phyloP scores from a whole-genome alignment of 1,140 invertebrate genomes.

The Neelides sp. region DNA sequence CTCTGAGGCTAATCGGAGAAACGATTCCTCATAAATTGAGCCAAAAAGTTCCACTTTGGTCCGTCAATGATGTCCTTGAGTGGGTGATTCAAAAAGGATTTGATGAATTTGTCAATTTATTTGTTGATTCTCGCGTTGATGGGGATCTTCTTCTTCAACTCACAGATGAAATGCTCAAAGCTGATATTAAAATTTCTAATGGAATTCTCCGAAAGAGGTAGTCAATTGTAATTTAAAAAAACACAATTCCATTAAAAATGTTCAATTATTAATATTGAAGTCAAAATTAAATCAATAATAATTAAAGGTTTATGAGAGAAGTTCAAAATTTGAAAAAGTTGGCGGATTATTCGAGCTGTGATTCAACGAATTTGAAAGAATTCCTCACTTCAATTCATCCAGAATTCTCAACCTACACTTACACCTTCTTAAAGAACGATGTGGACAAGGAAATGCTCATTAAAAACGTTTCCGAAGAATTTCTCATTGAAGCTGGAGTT shows the following conservation, averaged over 20 bases:
- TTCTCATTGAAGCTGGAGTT: conserved; percentile 77
- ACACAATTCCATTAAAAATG: too few species aligned
- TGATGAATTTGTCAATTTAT: conserved; percentile 61
- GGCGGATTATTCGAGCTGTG: conserved; percentile 90
- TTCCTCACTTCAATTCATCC: conserved; percentile 73
- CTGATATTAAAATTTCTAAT: conserved; percentile 84
- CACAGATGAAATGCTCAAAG: conserved; percentile 78
- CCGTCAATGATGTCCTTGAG: conserved; percentile 82
- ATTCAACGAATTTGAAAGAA: conserved; percentile 75
- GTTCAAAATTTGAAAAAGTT: conserved; percentile 87
- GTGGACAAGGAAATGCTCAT: conserved; percentile 61
- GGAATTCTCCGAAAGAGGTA: conserved; percentile 78
- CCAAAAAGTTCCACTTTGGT: conserved; percentile 95
- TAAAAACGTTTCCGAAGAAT: conserved; percentile 67
- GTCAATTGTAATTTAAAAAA: conserved; percentile 1
- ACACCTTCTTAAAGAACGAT: conserved; percentile 86
- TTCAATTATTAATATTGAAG: too few species aligned
- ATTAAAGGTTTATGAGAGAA: conserved; percentile 74
- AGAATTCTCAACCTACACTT: conserved; percentile 92
- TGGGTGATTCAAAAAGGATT: conserved; percentile 98
- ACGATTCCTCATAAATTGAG: conserved; percentile 91
- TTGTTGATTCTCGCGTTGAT: conserved; percentile 82
- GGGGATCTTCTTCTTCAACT: conserved; percentile 87
- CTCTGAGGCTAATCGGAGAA: conserved; percentile 83
- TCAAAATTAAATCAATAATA: conserved; percentile 18